phyloP scores from a whole-genome alignment of 1,140 invertebrate genomes.

The Panagrolaimus sp. region DNA sequence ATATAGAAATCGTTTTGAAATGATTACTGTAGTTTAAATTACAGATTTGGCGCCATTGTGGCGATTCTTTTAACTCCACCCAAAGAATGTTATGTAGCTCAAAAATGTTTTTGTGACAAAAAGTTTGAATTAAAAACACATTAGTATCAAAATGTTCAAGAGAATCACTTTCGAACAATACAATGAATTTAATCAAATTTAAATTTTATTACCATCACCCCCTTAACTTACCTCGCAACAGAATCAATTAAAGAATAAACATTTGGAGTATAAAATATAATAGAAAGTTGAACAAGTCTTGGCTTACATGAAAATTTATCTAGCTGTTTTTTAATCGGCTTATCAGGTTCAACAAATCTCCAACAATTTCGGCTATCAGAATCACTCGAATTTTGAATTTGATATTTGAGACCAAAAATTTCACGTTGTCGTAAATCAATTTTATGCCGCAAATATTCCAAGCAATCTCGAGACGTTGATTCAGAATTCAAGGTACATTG shows the following conservation, averaged over 20 bases:
- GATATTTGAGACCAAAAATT: slow-evolving; percentile 51
- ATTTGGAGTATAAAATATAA: slow-evolving; percentile 52
- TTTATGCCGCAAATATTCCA: slow-evolving; percentile 49
- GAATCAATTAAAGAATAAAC: slow-evolving; percentile 33
- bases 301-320: slow-evolving; percentile 49
- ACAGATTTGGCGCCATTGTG: too few relatives aligned
- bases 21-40: too few relatives aligned
- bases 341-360: slow-evolving; percentile 52
- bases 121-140: not conserved
- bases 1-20: too few relatives aligned
- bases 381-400: slow-evolving; percentile 46
- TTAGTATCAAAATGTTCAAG: not conserved
- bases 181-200: not conserved
- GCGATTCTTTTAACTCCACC: too few relatives aligned
- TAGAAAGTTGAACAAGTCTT: slow-evolving; percentile 49
- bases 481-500: slow-evolving; percentile 47
- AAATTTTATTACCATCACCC: too few relatives aligned
- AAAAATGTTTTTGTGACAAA: too few relatives aligned
- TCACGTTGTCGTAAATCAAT: slow-evolving; percentile 41
- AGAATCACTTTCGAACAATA: not conserved
- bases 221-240: slow-evolving; percentile 14
- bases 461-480: slow-evolving; percentile 40
- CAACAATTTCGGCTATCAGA: slow-evolving; percentile 44
- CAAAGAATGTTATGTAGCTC: too few relatives aligned
- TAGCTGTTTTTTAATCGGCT: slow-evolving; percentile 43